Evolutionary conservation across 2,797 vertebrate genomes (phyloP), one percentile per base, ranked within the genome.

Genomic region (Acanthopagrus latus): DNA sequence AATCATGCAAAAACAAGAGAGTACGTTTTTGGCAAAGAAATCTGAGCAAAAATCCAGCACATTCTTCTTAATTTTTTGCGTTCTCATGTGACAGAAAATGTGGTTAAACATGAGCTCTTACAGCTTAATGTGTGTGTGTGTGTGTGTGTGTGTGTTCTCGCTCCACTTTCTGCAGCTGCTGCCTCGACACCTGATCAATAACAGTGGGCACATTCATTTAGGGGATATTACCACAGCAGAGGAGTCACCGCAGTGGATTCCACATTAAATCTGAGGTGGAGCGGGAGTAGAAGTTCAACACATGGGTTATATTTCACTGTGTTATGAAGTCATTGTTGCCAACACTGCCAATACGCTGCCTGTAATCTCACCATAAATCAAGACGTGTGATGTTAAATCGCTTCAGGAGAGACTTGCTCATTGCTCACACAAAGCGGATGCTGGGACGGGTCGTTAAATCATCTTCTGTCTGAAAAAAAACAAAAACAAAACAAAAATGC

Each of bases 261-360:
- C 46, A 71, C 52, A 54, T 64, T 4, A 25, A 18, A 47, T 54
- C 67, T 2, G 3, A 77, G 27, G 57, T 27, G 21, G 64, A 71
- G 70, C 78, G 64, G 74, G 57, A 65, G 67, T 64, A 83, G 76
- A 82, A 82, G 56, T 27, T 63, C 8, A 68, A n/a, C 56, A 46
- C 33, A n/a, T 17, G 18, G 6, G 20, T 66, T 48, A 58, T 80
- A 78, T 66, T 77, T 85, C 64, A 70, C 50, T 27, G 1, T 25
- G 41, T 60, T 64, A 78, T 84, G 63, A 86, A 86, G 80, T 74
- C 54, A 68, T 67, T 73, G 66, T 71, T 74, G 59, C 13, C 43
- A 1, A 67, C 60, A 47, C 56, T 80, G 78, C 66, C 62, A 76
- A 64, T 50, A 41, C 8, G 1, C 33, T n/a, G 46, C n/a, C 67